Conservation (phyloP, 2,888 invertebrate genomes). For the Nephrotoma appendiculata region DNA sequence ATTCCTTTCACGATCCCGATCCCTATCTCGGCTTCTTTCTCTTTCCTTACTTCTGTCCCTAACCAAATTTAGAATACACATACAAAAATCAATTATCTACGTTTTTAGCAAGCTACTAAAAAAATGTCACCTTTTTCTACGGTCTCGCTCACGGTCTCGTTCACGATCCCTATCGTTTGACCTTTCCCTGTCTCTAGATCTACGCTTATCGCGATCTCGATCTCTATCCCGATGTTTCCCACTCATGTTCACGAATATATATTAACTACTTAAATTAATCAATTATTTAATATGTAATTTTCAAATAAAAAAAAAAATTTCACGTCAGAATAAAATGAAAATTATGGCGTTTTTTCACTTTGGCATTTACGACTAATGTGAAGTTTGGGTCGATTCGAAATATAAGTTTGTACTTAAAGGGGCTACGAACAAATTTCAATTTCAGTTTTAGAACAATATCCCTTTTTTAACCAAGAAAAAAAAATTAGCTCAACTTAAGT, state of each 20-base stretch:
- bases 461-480: too few relatives aligned
- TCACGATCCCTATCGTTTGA: conserved; percentile 24
- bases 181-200: conserved; percentile 18
- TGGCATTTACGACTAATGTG: neutral
- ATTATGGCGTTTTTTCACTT: neutral
- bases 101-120: neutral
- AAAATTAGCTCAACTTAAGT: too few relatives aligned
- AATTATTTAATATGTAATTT: neutral
- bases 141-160: conserved; percentile 10
- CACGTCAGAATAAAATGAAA: neutral
- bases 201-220: conserved; percentile 26
- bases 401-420: neutral
- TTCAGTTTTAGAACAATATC: too few relatives aligned
- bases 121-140: conserved; percentile 6
- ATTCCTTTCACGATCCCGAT: conserved; percentile 11
- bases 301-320: neutral
- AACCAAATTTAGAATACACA: neutral
- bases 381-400: neutral
- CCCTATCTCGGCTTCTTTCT: conserved; percentile 10
- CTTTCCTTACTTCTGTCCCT: conserved; percentile 3
- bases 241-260: conserved; percentile 16
- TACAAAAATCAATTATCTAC: neutral
- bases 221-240: conserved; percentile 17
- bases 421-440: neutral
- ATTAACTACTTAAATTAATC: neutral